phyloP scores from a whole-genome alignment of 2,888 invertebrate species.

The Heliconius erato region DNA sequence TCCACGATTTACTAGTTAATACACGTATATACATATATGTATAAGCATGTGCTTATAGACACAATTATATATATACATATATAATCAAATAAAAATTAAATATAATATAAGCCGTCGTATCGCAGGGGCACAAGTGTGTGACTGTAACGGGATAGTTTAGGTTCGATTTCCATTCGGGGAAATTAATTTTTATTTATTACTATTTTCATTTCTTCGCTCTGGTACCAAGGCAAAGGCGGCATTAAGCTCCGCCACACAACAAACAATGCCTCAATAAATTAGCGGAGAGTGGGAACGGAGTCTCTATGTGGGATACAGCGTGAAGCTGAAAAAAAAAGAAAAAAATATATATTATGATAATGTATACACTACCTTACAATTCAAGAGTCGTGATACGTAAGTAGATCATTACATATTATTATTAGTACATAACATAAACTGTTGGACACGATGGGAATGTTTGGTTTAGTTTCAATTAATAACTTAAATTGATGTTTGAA shows the following conservation, averaged over 20 bases:
- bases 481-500: neutral
- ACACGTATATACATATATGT: too few species aligned
- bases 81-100: too few species aligned
- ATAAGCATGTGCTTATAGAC: too few species aligned
- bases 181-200: neutral
- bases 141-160: neutral
- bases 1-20: too few species aligned
- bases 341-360: neutral
- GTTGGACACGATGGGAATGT: slow-evolving; percentile 12
- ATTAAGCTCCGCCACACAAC: neutral
- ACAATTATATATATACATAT: too few species aligned
- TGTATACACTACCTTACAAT: slow-evolving; percentile 8
- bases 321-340: neutral
- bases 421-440: slow-evolving; percentile 22
- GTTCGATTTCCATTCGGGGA: neutral
- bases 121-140: neutral
- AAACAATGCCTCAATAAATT: neutral
- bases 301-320: neutral
- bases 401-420: slow-evolving; percentile 29
- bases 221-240: neutral
- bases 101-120: neutral
- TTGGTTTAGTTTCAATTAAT: slow-evolving; percentile 22
- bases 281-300: neutral
- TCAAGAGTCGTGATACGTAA: slow-evolving; percentile 20
- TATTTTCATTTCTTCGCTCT: neutral